A percentile compares a stretch with the other conserved stretches of the same genome.
Conservation (phyloP, 2,888 invertebrate species). For the Drosophila buzzatii region DNA sequence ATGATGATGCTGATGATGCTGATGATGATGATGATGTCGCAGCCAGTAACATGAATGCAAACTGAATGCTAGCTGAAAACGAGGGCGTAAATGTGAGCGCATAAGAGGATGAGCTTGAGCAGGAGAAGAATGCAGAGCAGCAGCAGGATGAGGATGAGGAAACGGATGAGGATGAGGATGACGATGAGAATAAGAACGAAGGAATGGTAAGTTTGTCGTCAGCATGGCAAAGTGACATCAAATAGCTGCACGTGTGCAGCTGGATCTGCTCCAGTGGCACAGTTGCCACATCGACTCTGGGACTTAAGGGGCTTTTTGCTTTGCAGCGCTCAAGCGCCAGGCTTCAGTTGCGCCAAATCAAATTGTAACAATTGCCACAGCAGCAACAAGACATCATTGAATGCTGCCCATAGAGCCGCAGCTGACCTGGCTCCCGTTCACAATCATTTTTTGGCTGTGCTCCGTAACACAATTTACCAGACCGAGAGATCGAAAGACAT, state of each 20-base stretch:
- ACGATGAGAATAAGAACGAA: background rate
- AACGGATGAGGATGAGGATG: background rate
- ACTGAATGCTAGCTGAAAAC: slow-evolving; percentile 35
- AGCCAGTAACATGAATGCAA: slow-evolving; percentile 22
- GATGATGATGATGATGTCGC: slow-evolving; percentile 25
- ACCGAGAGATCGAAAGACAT: slow-evolving; percentile 14
- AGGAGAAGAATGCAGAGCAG: background rate
- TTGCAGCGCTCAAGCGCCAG: slow-evolving; percentile 35
- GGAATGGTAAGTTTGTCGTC: slow-evolving; percentile 22
- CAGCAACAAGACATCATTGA: slow-evolving; percentile 39
- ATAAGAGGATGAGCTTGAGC: slow-evolving; percentile 1
- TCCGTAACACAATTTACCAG: slow-evolving; percentile 46
- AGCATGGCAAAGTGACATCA: slow-evolving; percentile 52
- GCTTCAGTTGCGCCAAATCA: slow-evolving; percentile 59
- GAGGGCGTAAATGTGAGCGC: slow-evolving; percentile 40
- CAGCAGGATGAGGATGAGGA: background rate
- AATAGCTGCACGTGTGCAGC: slow-evolving; percentile 53
- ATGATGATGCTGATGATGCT: slow-evolving; percentile 6
- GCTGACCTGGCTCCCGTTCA: slow-evolving; percentile 55
- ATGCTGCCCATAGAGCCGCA: slow-evolving; percentile 34
- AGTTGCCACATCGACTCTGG: background rate
- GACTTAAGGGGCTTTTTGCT: slow-evolving; percentile 26
- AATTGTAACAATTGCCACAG: slow-evolving; percentile 67
- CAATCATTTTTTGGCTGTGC: slow-evolving; percentile 50
- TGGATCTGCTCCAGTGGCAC: slow-evolving; percentile 23